Evolutionary conservation across 2,797 vertebrate species (phyloP), one percentile per base, ranked within the genome.

Genomic region (Trachops cirrhosus): DNA sequence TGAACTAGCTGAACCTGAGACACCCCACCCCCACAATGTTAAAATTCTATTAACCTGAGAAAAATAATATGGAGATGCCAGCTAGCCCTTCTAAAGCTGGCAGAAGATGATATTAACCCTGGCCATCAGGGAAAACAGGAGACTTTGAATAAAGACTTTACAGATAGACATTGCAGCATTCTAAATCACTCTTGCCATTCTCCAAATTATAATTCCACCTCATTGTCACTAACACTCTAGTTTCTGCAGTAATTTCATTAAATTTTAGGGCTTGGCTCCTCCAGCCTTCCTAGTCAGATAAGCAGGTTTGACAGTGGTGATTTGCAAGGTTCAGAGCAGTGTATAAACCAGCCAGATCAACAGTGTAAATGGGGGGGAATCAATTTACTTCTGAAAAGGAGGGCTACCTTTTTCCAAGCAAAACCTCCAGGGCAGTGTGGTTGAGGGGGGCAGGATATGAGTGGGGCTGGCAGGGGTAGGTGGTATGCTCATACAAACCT

Each of bases 231-330:
- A 96, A 97, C 92, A 97, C 54, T 86, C 84, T 87, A 97, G 86
- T 54, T 96, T 97, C 94, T 89, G 21, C 46, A 80, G 87, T 96
- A 96, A 86, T 96, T 97, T 96, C 73, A 96, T 98, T 98, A 98
- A 94, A 95, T 85, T 96, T 97, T 98, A 98, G 97, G 92, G 73
- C 19, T 19, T 12, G 80, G 64, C n/a, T 97, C 96, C 97, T 96
- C 93, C 90, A 96, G 86, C 26, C 18, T 86, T 97, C 95, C 93
- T 89, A 95, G 93, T 96, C 91, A 97, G 96, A 97, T 95, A 97
- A 97, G 79, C 92, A 91, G 83, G 96, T 96, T 89, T 93, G 77
- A 97, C 85, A 87, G 75, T 9, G 3, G 48, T 92, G 88, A 96
- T 97, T 97, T 98, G 88, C 86, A 96, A 97, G 95, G 77, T 6